Conservation (phyloP, 92 coral and sea anemone genomes). For the Epizoanthus ramosus region DNA sequence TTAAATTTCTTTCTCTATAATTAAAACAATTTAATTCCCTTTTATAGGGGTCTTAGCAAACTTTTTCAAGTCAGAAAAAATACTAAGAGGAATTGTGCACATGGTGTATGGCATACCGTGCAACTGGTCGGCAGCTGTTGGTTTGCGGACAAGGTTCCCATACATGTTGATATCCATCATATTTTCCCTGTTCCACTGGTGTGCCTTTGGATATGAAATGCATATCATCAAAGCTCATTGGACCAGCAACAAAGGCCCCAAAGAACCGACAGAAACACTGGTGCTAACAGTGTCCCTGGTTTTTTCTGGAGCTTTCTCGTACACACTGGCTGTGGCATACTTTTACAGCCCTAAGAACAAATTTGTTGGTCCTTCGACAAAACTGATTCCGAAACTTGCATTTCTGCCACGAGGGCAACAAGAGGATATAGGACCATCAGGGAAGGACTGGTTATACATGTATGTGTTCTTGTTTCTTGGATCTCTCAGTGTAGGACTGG, state of each 20-base stretch:
- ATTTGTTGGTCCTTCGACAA: conserved; percentile 49
- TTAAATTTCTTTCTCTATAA: too few species aligned
- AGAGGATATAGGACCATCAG: conserved; percentile 43
- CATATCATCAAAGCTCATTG: conserved; percentile 41
- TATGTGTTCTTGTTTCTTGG: conserved; percentile 54
- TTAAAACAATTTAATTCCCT: too few species aligned
- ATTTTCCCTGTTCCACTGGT: conserved; percentile 53
- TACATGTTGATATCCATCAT: conserved; percentile 19
- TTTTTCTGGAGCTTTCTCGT: conserved; percentile 59
- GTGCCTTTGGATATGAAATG: conserved; percentile 59
- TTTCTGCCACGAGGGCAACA: conserved; percentile 64
- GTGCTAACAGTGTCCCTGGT: conserved; percentile 48
- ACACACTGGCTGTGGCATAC: conserved; percentile 54
- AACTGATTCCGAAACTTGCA: conserved; percentile 54
- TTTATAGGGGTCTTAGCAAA: conserved; percentile 21
- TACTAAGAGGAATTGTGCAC: conserved; percentile 49
- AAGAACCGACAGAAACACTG: conserved; percentile 55
- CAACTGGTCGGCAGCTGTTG: conserved; percentile 38
- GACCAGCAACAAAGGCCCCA: conserved; percentile 36
- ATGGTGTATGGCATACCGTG: conserved; percentile 58
- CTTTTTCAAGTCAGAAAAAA: conserved; percentile 47
- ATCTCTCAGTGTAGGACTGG: conserved; percentile 34
- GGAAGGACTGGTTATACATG: conserved; percentile 54
- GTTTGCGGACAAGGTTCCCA: conserved; percentile 11
- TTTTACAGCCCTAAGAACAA: conserved; percentile 53